Base-by-base conservation (phyloP, 1,140 invertebrate species). In the Proctacanthus coquilletti region DNA sequence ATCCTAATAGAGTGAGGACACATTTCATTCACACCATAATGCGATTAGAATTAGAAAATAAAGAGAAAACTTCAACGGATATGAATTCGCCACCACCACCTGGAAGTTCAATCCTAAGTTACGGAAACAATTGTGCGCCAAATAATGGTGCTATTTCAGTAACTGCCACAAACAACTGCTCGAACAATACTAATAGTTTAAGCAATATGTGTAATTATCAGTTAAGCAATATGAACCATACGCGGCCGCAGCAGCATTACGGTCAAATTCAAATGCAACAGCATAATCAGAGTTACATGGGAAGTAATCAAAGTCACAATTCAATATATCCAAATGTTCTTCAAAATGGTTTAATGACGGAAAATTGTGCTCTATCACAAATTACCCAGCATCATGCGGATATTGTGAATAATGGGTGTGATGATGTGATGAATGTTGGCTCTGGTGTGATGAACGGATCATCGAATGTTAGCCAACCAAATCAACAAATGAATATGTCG, bases 21-120 rank as follows among this genome's bases (percentile, higher is more conserved):
- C 93, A 98, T 63, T 97, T 94, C 50, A 91, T 95, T 44, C 89
- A 96, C 51, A 97, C 93, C 0, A 65, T 97, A 8, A 95, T 96
- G 91, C 72, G 89, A 37, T 57, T 98, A 40, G 86, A 94, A 45
- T 62, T 94, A 42, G 91, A 95, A 60, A 83, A 84, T 57, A 82
- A 86, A 44, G 73, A 83, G 42, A 51, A 53, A 20, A 56, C 45
- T 51, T 56, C 30, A 34, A 42, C n/a, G 32, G 40, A 9, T 39
- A 42, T 40, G 42, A 15, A 17, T 9, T 45, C 29, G 42, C 39
- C 43, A 54, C 52, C 41, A 55, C 50, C 47, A 21, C 39, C 20
- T 43, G 45, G 15, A 36, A 19, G 34, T 48, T 47, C 6, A 49
- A 45, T 33, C 45, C 44, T 13, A 39, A 5, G 21, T 11, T 15